phyloP scores from a whole-genome alignment of 2,797 vertebrate species.

The Danio jaintianensis region DNA sequence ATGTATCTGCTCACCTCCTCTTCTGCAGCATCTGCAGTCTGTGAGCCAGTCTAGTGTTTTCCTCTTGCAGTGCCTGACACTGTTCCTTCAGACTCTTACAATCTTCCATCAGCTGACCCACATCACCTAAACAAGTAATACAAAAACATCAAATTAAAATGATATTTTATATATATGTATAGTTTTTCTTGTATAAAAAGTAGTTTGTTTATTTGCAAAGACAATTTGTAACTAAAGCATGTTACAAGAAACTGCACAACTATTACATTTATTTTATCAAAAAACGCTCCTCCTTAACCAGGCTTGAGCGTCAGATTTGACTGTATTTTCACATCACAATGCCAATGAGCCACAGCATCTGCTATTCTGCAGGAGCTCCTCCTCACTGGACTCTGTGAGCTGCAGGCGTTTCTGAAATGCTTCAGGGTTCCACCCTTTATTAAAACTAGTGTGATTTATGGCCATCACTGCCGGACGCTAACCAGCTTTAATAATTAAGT shows the following conservation, averaged over 20 bases:
- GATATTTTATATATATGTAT: no score
- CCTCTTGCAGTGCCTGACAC: constrained; percentile 70
- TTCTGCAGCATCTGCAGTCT: constrained; percentile 84
- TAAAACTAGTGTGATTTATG: constrained; percentile 70
- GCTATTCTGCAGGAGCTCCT: background rate
- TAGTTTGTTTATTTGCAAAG: background rate
- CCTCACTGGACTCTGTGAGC: constrained; percentile 5
- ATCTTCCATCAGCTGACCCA: constrained; percentile 80
- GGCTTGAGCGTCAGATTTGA: background rate
- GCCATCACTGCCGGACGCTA: constrained; percentile 61
- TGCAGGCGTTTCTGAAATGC: constrained; percentile 50
- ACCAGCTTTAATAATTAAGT: constrained; percentile 50
- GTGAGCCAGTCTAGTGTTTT: constrained; percentile 83
- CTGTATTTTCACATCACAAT: constrained; percentile 64
- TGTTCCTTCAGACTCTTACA: constrained; percentile 83
- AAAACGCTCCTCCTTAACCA: background rate
- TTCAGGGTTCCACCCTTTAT: constrained; percentile 63
- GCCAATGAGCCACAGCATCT: constrained; percentile 56
- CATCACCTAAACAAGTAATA: constrained; percentile 78
- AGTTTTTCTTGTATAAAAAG: no score
- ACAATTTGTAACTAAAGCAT: background rate
- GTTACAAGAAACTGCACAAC: no score
- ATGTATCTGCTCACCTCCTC: constrained; percentile 68
- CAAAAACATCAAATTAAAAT: background rate
- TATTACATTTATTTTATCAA: no score